Conservation (phyloP, 1,140 invertebrate genomes). For the Orius insidiosus region DNA sequence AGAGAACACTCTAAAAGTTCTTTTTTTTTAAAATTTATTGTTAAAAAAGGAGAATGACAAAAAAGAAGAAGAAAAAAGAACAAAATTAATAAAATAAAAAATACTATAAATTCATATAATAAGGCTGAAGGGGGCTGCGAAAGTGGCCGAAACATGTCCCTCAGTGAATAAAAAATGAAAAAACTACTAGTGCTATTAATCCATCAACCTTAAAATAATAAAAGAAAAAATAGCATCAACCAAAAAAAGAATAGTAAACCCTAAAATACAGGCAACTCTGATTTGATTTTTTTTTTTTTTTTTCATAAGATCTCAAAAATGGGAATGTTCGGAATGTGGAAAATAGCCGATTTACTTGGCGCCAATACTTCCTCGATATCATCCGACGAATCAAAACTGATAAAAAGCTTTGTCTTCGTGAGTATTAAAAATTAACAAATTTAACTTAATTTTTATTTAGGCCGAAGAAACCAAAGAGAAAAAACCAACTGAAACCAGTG, state of each 20-base stretch:
- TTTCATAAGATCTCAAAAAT: constrained; percentile 29
- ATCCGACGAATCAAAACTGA: constrained; percentile 28
- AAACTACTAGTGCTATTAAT: too few relatives aligned
- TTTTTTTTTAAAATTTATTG: too few relatives aligned
- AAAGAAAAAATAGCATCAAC: too few relatives aligned
- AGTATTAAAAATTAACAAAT: not conserved
- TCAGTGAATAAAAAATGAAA: too few relatives aligned
- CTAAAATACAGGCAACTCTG: too few relatives aligned
- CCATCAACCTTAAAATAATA: too few relatives aligned
- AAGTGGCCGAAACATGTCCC: too few relatives aligned
- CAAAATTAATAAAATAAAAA: not conserved
- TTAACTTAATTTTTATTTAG: not conserved
- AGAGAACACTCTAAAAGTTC: too few relatives aligned
- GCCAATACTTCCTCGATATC: constrained; percentile 26
- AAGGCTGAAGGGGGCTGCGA: too few relatives aligned
- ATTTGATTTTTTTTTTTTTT: constrained; percentile 13
- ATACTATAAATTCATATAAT: not conserved
- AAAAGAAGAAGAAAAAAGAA: too few relatives aligned
- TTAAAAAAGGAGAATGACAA: too few relatives aligned
- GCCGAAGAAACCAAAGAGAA: constrained; percentile 2
- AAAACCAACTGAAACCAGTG: not conserved
- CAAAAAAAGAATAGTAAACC: too few relatives aligned
- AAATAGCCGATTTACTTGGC: constrained; percentile 29
- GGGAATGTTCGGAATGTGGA: constrained; percentile 41
- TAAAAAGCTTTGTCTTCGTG: constrained; percentile 28